Evolutionary conservation across 2,113 vertebrate genomes (phyloP).

Genomic region (Cynoglossus semilaevis): DNA sequence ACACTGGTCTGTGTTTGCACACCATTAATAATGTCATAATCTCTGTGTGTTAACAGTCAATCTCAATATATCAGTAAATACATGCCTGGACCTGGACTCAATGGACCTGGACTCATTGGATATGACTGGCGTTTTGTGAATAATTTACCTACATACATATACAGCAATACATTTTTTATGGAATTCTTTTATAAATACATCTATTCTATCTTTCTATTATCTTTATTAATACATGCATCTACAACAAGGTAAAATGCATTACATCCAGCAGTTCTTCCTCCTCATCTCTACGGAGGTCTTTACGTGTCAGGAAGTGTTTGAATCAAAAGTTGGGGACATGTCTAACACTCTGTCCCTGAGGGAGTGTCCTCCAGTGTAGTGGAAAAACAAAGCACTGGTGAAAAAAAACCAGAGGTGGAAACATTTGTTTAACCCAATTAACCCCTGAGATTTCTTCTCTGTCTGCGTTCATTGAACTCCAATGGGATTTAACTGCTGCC

Average conservation of each 20-base stretch:
- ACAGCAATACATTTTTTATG: too few relatives aligned
- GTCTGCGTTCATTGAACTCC: constrained; percentile 60
- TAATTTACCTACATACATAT: too few relatives aligned
- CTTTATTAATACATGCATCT: too few relatives aligned
- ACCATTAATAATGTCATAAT: constrained; percentile 31
- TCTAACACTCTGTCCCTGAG: constrained; percentile 36
- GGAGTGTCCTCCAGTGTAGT: constrained; percentile 48
- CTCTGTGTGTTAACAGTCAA: too few relatives aligned
- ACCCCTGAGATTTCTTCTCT: constrained; percentile 50
- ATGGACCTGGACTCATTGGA: too few relatives aligned
- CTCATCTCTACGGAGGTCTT: constrained; percentile 15
- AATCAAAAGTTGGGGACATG: constrained; percentile 30
- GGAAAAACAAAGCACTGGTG: constrained; percentile 58
- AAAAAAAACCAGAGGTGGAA: constrained; percentile 52
- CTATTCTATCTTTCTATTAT: too few relatives aligned
- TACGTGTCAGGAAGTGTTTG: constrained; percentile 23
- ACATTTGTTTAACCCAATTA: constrained; percentile 56
- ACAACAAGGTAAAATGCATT: too few relatives aligned
- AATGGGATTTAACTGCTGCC: constrained; percentile 57
- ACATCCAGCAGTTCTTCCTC: neutral
- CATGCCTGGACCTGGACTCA: too few relatives aligned
- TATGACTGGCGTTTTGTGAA: too few relatives aligned
- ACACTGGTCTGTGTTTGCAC: constrained; percentile 27
- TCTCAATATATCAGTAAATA: too few relatives aligned
- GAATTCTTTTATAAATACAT: too few relatives aligned